These are phyloP conservation scores for Neosilurus hyrtlii DNA, from an alignment of 2,797 vertebrate genomes.

Conservation along the genomic window DNA sequence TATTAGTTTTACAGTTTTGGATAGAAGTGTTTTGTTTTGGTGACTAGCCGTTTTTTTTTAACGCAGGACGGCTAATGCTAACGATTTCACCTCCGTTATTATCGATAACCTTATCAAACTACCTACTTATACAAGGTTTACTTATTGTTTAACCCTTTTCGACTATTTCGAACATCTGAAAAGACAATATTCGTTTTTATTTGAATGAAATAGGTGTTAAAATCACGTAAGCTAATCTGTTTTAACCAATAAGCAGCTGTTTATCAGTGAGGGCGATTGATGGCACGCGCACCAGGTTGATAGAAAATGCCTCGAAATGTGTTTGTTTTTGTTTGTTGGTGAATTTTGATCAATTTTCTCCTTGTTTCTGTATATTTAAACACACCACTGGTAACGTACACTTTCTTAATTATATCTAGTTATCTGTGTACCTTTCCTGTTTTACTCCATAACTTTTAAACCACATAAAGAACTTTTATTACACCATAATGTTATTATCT, in stretches of 20 bases:
- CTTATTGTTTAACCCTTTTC: no score
- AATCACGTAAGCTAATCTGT: no score
- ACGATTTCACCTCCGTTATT: not conserved
- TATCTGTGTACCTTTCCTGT: not conserved
- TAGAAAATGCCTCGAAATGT: no score
- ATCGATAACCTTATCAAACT: not conserved
- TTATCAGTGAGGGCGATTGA: not conserved
- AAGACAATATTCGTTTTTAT: no score
- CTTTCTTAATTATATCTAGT: not conserved
- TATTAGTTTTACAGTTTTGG: not conserved
- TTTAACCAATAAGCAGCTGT: not conserved
- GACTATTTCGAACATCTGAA: not conserved
- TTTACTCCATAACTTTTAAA: not conserved
- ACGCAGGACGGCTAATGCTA: constrained; percentile 4
- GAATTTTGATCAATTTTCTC: no score
- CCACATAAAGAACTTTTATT: not conserved
- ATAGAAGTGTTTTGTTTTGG: not conserved
- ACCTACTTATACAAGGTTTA: not conserved
- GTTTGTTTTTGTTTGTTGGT: not conserved
- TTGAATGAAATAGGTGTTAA: not conserved
- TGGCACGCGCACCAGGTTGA: not conserved
- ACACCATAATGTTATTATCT: not conserved
- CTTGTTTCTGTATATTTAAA: no score
- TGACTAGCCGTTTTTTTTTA: not conserved
- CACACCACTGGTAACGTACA: no score